phyloP scores from a whole-genome alignment of 2,888 invertebrate species.

The Caradrina kadenii region DNA sequence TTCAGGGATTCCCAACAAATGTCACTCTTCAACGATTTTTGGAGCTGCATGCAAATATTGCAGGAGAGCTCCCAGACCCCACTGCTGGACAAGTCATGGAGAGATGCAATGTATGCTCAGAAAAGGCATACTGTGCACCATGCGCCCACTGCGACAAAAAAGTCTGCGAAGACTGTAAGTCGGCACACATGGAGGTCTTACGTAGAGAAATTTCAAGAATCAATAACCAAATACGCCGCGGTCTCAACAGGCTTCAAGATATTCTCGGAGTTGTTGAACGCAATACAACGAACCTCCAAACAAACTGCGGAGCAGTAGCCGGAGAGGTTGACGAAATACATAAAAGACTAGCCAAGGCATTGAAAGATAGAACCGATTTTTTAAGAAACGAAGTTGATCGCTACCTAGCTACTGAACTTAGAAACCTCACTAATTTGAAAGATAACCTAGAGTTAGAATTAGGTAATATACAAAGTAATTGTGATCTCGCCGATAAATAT shows the following conservation, averaged over 20 bases:
- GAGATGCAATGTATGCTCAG: slow-evolving; percentile 97
- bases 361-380: slow-evolving; percentile 97
- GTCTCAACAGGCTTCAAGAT: slow-evolving; percentile 97
- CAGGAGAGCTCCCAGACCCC: slow-evolving; percentile 97
- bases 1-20: slow-evolving; percentile 98
- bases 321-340: slow-evolving; percentile 98
- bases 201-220: slow-evolving; percentile 97
- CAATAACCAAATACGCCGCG: slow-evolving; percentile 96
- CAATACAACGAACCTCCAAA: slow-evolving; percentile 96
- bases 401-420: slow-evolving; percentile 96
- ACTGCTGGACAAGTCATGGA: slow-evolving; percentile 98
- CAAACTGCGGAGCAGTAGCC: slow-evolving; percentile 96
- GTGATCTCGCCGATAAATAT: slow-evolving; percentile 98
- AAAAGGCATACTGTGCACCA: slow-evolving; percentile 96
- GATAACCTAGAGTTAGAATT: slow-evolving; percentile 98
- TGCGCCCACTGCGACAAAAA: slow-evolving; percentile 99
- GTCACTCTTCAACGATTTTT: slow-evolving; percentile 98
- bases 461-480: slow-evolving; percentile 98
- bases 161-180: slow-evolving; percentile 98
- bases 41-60: slow-evolving; percentile 97
- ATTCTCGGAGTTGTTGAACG: slow-evolving; percentile 96
- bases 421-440: slow-evolving; percentile 96
- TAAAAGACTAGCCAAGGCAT: slow-evolving; percentile 95
- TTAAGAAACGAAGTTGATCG: slow-evolving; percentile 97
- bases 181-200: slow-evolving; percentile 98